A percentile compares a stretch with the other conserved stretches of the same genome.
Evolutionary conservation across 2,113 vertebrate genomes (phyloP).

Genomic region (Cricetomys ansorgei): DNA sequence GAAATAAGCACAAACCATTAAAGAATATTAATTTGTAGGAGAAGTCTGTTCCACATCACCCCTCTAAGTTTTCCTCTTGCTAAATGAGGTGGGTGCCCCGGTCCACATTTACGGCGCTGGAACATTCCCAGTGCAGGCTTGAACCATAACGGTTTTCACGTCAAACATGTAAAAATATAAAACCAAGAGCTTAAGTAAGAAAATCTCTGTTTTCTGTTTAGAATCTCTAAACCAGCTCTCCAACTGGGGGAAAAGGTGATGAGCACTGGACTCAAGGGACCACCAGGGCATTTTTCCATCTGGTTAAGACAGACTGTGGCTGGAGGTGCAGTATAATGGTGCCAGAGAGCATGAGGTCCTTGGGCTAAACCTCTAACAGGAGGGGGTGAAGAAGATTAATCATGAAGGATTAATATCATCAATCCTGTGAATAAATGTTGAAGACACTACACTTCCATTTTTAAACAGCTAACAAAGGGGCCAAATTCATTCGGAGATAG

Average conservation of each 20-base stretch:
- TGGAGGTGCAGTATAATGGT: neutral
- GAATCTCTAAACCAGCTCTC: neutral
- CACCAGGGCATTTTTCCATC: neutral
- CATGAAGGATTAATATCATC: neutral
- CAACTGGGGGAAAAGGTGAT: rapidly evolving
- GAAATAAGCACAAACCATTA: conserved; percentile 31
- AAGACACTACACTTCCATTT: neutral
- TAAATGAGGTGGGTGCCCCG: neutral
- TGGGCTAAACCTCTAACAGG: neutral
- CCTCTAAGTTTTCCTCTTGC: neutral
- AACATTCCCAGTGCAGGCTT: neutral
- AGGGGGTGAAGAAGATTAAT: neutral
- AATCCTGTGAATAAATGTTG: neutral
- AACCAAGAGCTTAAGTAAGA: conserved; percentile 12
- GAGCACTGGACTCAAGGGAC: neutral
- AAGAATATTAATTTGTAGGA: conserved; percentile 52
- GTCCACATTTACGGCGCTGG: neutral
- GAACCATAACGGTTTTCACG: neutral
- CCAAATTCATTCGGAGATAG: neutral
- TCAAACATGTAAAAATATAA: neutral
- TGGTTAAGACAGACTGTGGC: neutral
- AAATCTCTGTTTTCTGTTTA: conserved; percentile 26
- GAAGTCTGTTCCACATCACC: neutral
- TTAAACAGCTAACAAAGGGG: conserved; percentile 7
- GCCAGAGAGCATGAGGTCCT: neutral